Evolutionary conservation across 2,797 vertebrate species (phyloP), one percentile per base, ranked within the genome.

Genomic region (Phrynocephalus forsythii): DNA sequence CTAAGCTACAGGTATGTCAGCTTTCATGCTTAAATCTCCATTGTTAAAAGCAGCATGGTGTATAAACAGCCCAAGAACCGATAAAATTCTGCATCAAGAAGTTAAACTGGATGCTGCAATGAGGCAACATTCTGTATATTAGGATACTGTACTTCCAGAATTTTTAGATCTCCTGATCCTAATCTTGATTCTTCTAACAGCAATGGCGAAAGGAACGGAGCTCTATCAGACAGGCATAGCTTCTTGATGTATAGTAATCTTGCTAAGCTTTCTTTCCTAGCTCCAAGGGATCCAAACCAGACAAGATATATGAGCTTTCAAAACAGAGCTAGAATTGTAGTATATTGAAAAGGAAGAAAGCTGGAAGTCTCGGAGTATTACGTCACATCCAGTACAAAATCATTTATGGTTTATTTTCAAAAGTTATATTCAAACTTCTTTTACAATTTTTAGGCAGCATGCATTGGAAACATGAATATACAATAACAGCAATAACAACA

Each of bases 361-460:
- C 7, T 11, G 24, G 80, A 5, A 18, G 72, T 20, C 26, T 44
- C 56, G 24, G 28, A 28, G 33, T n/a, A 22, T 75, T 48, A 26
- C 20, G 2, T 82, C 38, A 24, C 1, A 67, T 67, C 6, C 22
- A 38, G 24, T 63, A 44, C 44, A 33, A 20, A 28, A 69, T 18
- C 16, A 16, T n/a, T 10, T 50, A 48, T 48, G 60, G 50, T 79
- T 86, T 86, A 86, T 81, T 73, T 63, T 48, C 38, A 11, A 24
- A 20, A 63, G 44, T 72, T 75, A 30, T 66, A 30, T 50, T 15
- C 22, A 26, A 11, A 5, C 30, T 80, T 86, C 80, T 33, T 73
- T 72, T n/a, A 80, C 80, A 86, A 86, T 44, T 72, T 73, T 28
- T 68, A 48, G 82, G 52, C 33, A 24, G 44, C 24, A 15, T 68